phyloP scores from a whole-genome alignment of 2,797 vertebrate species.

The Pagetopsis macropterus region DNA sequence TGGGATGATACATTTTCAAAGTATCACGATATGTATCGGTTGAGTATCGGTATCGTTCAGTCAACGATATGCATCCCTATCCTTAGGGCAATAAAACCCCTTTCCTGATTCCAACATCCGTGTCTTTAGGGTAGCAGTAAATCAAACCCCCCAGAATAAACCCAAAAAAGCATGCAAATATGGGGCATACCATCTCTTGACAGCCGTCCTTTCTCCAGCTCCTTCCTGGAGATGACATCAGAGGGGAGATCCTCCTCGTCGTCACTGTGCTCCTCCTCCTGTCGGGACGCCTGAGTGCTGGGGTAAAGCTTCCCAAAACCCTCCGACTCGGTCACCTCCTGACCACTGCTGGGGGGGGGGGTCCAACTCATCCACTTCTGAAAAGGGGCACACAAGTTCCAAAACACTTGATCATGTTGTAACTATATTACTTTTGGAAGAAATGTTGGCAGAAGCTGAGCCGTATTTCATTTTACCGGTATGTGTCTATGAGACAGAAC shows the following conservation, averaged over 20 bases:
- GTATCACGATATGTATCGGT: too few relatives aligned
- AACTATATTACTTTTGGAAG: neutral
- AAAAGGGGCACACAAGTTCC: neutral
- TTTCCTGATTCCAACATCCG: neutral
- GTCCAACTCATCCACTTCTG: constrained; percentile 57
- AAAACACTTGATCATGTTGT: neutral
- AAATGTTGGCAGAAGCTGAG: neutral
- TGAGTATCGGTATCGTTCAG: too few relatives aligned
- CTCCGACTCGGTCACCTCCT: constrained; percentile 57
- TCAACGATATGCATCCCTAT: neutral
- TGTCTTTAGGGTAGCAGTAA: neutral
- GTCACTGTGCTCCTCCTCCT: constrained; percentile 82
- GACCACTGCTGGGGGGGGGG: neutral
- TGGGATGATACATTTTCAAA: too few relatives aligned
- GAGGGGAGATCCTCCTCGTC: constrained; percentile 88
- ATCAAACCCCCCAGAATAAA: neutral
- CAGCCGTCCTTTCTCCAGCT: constrained; percentile 92
- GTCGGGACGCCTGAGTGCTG: constrained; percentile 75
- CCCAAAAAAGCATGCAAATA: neutral
- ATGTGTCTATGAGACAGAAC: constrained; percentile 5
- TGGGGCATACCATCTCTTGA: constrained; percentile 87
- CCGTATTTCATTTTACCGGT: neutral
- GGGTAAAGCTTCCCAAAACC: constrained; percentile 98
- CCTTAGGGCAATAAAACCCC: neutral
- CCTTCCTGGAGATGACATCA: constrained; percentile 92